Evolutionary conservation across 2,797 vertebrate genomes (phyloP).

Genomic region (Paguma larvata): DNA sequence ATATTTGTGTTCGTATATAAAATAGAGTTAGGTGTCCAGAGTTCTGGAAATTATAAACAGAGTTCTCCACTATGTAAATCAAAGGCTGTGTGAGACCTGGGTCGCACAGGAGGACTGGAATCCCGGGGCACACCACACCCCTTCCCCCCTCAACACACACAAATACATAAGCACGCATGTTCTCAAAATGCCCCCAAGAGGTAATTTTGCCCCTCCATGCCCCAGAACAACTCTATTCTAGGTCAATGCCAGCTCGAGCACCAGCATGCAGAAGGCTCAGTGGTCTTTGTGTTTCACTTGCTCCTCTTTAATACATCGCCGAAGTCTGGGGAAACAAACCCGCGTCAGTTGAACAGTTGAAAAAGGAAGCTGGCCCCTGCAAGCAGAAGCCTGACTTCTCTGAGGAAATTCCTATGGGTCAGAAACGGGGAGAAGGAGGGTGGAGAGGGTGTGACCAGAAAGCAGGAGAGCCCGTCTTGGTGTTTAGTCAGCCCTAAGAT

Average conservation of each 20-base stretch:
- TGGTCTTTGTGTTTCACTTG: background rate
- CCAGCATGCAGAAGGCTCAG: background rate
- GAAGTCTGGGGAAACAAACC: background rate
- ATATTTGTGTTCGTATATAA: background rate
- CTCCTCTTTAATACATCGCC: background rate
- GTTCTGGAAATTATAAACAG: background rate
- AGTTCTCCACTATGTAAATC: background rate
- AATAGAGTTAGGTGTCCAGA: background rate
- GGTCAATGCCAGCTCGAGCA: background rate
- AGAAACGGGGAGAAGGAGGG: background rate
- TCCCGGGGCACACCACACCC: background rate
- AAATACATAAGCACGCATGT: background rate
- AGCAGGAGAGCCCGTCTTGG: background rate
- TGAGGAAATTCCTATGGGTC: background rate
- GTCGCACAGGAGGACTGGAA: background rate
- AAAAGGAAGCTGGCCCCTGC: background rate
- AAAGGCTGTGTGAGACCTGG: background rate
- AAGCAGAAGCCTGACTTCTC: background rate
- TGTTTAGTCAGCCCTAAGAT: background rate
- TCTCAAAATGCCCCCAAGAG: background rate
- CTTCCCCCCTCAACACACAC: too few relatives aligned
- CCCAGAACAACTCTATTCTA: background rate
- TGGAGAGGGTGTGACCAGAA: background rate
- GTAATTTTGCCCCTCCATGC: background rate
- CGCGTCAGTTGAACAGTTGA: background rate